Percentiles rank a stretch among this genome's conserved stretches.
Evolutionary conservation across 2,888 invertebrate species (phyloP).

Genomic region (Hirtodrosophila confusa): DNA sequence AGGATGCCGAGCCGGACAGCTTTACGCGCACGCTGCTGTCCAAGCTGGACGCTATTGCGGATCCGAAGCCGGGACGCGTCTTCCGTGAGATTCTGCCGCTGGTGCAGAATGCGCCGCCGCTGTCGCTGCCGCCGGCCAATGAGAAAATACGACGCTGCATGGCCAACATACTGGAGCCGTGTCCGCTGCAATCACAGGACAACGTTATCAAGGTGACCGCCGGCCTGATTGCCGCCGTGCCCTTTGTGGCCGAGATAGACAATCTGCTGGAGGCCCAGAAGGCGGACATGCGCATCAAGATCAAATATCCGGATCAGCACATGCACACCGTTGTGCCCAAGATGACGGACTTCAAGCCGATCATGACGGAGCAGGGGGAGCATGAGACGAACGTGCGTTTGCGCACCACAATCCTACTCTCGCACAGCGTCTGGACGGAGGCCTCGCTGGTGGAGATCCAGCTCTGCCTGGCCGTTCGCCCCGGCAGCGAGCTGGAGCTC

Average conservation of each 20-base stretch:
- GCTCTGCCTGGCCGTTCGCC: slow-evolving; percentile 88
- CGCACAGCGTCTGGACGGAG: slow-evolving; percentile 95
- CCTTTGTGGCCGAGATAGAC: slow-evolving; percentile 93
- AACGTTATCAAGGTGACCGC: slow-evolving; percentile 95
- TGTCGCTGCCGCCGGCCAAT: slow-evolving; percentile 88
- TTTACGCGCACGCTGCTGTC: slow-evolving; percentile 93
- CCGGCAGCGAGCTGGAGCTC: slow-evolving; percentile 88
- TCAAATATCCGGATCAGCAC: slow-evolving; percentile 96
- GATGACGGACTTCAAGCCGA: slow-evolving; percentile 89
- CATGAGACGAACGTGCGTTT: slow-evolving; percentile 86
- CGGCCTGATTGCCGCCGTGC: slow-evolving; percentile 94
- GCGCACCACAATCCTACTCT: slow-evolving; percentile 93
- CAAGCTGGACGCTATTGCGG: slow-evolving; percentile 90
- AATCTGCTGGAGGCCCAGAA: slow-evolving; percentile 90
- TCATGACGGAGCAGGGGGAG: slow-evolving; percentile 86
- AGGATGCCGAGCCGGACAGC: slow-evolving; percentile 86
- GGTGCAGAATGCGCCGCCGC: slow-evolving; percentile 88
- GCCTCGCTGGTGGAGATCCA: slow-evolving; percentile 94
- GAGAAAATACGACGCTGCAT: slow-evolving; percentile 91
- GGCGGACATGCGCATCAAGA: slow-evolving; percentile 90
- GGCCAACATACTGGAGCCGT: slow-evolving; percentile 93
- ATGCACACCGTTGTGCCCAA: slow-evolving; percentile 93
- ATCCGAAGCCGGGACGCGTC: slow-evolving; percentile 93
- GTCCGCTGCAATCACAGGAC: slow-evolving; percentile 90
- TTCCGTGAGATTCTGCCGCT: slow-evolving; percentile 91